Evolutionary conservation across 2,888 invertebrate genomes (phyloP), one percentile per base, ranked within the genome.

Genomic region (Drosophila nigricruria): DNA sequence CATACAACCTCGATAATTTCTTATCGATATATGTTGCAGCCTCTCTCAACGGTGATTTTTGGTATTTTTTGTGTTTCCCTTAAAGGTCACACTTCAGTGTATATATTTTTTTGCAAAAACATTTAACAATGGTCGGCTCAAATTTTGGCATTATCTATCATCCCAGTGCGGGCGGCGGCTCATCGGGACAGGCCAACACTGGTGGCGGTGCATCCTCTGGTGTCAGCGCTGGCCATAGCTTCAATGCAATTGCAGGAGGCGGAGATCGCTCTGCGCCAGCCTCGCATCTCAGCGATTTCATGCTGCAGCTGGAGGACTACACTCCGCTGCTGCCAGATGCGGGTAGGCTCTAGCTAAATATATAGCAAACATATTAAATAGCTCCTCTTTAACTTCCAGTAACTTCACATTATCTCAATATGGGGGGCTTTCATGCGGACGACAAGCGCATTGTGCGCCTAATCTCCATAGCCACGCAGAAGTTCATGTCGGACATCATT

Each of bases 401-500:
- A 3, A 80, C 88, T 8, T 70, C 83, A 5, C 83, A 87, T 36
- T 83, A 84, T 32, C 54, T 83, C 77, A 96, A 97, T 89, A 67
- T 63, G 54, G 85, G 80, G 6, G 99, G 98, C n/a, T 98, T 99
- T 91, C 97, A 98, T 90, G 95, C 98, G 0, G 95, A 96, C 64
- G 99, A 99, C 93, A 98, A 98, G 1, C 95, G 98, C 89, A 95
- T 97, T 78, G 95, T 98, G 1, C 95, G 99, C 0, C 94, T 99
- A 27, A 96, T 99, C 73, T 98, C 99, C 0, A 93, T 99, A 65
- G 98, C 99, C 4, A 97, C 98, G 0, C 99, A 99, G 92, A 99
- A 99, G 92, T 99, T 98, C 91, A 96, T 99, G 64, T 98, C 99
- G 0, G 99, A 99, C 92, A 97, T 99, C 70, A 98, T 98, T 0